These are phyloP conservation scores for Aramus guarauna DNA, from an alignment of 2,113 vertebrate genomes.

Conservation along the genomic window DNA sequence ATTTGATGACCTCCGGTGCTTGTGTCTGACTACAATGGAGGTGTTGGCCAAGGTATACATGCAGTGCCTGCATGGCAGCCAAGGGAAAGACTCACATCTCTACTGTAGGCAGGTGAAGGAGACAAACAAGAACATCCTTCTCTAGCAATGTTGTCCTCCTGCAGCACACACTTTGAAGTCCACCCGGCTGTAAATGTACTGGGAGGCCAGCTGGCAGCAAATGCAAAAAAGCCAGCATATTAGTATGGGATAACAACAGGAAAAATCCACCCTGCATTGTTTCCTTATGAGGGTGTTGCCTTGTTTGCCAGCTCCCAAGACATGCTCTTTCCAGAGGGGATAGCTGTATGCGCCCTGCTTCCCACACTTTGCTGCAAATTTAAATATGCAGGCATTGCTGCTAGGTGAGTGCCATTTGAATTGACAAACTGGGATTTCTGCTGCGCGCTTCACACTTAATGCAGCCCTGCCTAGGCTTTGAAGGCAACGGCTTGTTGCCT, in stretches of 20 bases:
- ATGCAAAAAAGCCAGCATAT: not conserved
- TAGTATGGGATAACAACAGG: not conserved
- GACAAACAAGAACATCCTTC: accelerated
- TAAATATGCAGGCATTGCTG: conserved; percentile 36
- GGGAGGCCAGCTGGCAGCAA: not conserved
- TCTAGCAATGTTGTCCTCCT: not conserved
- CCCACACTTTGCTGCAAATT: conserved; percentile 12
- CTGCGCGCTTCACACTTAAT: not conserved
- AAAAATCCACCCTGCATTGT: not conserved
- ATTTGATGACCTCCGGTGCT: not conserved
- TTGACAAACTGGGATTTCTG: conserved; percentile 71
- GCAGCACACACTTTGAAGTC: not conserved
- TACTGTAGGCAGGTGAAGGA: not conserved
- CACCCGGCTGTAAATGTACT: not conserved
- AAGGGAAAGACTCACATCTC: not conserved
- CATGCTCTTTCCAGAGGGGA: not conserved
- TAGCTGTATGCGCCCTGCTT: not conserved
- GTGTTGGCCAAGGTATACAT: not conserved
- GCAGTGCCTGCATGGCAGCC: not conserved
- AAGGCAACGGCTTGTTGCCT: conserved; percentile 70
- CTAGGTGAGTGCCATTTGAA: conserved; percentile 63
- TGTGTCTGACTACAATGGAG: accelerated
- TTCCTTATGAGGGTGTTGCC: not conserved
- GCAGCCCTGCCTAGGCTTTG: conserved; percentile 61
- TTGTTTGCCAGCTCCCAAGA: not conserved